Conservation (phyloP, 2,888 invertebrate species). For the Kryphioiulus occultus region DNA sequence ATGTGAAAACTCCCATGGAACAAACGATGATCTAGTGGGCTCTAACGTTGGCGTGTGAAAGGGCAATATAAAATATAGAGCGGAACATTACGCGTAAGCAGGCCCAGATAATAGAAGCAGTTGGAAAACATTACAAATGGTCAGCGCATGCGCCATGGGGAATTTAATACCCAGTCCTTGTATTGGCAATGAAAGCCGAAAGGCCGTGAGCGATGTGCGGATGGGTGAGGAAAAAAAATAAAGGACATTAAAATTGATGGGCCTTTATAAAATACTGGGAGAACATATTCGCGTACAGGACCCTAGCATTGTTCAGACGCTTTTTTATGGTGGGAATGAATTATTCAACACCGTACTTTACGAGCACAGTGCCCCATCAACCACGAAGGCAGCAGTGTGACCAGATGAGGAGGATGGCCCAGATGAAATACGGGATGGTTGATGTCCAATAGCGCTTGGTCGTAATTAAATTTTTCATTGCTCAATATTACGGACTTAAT, state of each 20-base stretch:
- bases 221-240: neutral
- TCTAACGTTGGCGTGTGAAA: neutral
- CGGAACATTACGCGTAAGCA: neutral
- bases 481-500: too few relatives aligned
- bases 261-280: neutral
- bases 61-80: slow-evolving; percentile 6
- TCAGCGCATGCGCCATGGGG: neutral
- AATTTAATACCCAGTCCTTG: neutral
- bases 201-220: slow-evolving; percentile 9
- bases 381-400: neutral
- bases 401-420: neutral
- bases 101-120: neutral
- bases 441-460: too few relatives aligned
- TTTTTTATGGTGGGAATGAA: neutral
- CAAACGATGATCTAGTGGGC: neutral
- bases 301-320: neutral
- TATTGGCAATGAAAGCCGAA: neutral
- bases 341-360: neutral
- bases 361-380: neutral
- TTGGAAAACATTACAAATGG: neutral
- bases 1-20: neutral
- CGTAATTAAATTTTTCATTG: too few relatives aligned
- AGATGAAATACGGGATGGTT: too few relatives aligned
- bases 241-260: neutral
- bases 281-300: neutral